Conservation (phyloP, 2,888 invertebrate species). For the Archips xylosteana region DNA sequence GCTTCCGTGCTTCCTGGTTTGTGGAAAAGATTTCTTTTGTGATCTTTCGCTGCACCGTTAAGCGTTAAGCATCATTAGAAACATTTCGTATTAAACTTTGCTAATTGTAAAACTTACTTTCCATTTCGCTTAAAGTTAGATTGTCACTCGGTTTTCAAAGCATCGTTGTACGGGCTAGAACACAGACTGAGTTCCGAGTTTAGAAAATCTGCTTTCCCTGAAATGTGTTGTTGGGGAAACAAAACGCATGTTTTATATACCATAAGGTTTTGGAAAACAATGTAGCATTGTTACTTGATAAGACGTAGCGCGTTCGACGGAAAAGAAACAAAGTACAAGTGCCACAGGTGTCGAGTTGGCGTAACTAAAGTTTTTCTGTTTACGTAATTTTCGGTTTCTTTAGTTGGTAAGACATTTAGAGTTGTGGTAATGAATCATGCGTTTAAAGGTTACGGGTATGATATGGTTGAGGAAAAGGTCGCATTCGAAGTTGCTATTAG, state of each 20-base stretch:
- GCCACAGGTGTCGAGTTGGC: slow-evolving; percentile 27
- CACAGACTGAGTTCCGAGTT: slow-evolving; percentile 11
- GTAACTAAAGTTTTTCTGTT: not conserved
- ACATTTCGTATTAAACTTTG: slow-evolving; percentile 25
- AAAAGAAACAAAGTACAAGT: not conserved
- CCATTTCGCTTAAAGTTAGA: slow-evolving; percentile 24
- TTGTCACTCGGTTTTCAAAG: slow-evolving; percentile 16
- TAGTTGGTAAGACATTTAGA: not conserved
- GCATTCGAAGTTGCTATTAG: too few relatives aligned
- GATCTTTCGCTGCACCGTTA: slow-evolving; percentile 8
- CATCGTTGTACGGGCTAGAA: slow-evolving; percentile 18
- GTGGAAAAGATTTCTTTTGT: slow-evolving; percentile 34
- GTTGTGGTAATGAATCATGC: not conserved
- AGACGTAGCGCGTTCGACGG: slow-evolving; percentile 49
- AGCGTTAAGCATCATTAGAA: slow-evolving; percentile 20
- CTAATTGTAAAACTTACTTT: slow-evolving; percentile 38
- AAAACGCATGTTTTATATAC: slow-evolving; percentile 71
- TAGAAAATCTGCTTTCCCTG: slow-evolving; percentile 18
- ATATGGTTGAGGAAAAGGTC: not conserved
- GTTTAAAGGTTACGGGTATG: not conserved
- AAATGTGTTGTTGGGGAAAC: slow-evolving; percentile 47
- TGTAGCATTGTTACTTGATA: slow-evolving; percentile 75
- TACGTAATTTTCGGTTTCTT: slow-evolving; percentile 1
- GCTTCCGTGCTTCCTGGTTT: slow-evolving; percentile 22
- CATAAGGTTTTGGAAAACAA: slow-evolving; percentile 64